Conservation (phyloP, 2,888 invertebrate genomes). For the Cryptocheilus praepositus region DNA sequence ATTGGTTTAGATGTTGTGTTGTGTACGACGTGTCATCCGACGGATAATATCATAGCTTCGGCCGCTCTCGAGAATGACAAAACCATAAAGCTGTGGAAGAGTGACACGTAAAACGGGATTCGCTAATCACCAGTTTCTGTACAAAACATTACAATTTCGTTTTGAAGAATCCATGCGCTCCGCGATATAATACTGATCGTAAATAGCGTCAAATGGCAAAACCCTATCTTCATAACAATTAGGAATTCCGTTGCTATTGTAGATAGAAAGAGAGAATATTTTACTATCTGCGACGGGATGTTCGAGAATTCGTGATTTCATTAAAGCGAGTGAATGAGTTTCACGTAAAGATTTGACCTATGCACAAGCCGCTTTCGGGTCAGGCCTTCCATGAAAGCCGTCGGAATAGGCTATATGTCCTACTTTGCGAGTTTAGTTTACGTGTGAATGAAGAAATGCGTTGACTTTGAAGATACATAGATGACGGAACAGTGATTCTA, state of each 20-base stretch:
- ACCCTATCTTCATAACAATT: not conserved
- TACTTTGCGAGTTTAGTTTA: no score
- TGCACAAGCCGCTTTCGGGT: no score
- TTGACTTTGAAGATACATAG: no score
- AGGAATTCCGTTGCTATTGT: constrained; percentile 5
- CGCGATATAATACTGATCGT: no score
- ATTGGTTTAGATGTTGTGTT: constrained; percentile 86
- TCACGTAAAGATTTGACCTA: no score
- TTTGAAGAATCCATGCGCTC: no score
- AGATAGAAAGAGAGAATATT: constrained; percentile 6
- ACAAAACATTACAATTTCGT: not conserved
- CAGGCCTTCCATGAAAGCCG: no score
- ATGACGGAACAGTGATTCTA: no score
- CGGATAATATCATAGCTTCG: constrained; percentile 99
- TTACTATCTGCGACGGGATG: constrained; percentile 2
- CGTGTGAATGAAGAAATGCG: no score
- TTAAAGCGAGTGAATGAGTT: not conserved
- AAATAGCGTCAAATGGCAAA: not conserved
- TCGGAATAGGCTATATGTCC: no score
- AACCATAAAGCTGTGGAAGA: constrained; percentile 99
- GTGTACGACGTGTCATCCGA: constrained; percentile 99
- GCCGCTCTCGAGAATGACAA: constrained; percentile 99
- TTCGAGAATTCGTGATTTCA: constrained; percentile 1
- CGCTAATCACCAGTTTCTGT: not conserved
- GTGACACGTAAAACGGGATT: constrained; percentile 84